These are phyloP conservation scores for Crossoptilon crossoptilon DNA, from an alignment of 2,797 vertebrate species.

Conservation along the genomic window DNA sequence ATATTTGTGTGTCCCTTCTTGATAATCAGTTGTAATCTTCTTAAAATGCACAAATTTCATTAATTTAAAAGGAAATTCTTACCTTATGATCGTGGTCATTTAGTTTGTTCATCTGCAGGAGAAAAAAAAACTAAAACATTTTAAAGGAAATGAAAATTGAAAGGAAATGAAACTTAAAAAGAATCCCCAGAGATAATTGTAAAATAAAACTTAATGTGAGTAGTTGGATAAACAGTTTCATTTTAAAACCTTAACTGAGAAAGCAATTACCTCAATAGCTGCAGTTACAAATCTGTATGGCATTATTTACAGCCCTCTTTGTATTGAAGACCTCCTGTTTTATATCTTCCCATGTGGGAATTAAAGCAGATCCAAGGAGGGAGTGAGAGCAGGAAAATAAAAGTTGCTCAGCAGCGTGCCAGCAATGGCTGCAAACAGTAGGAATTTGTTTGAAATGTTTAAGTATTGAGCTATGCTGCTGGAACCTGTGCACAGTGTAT, in stretches of 20 bases:
- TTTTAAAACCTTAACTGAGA: constrained; percentile 4
- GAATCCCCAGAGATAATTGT: not conserved
- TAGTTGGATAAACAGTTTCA: constrained; percentile 23
- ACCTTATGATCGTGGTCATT: accelerated
- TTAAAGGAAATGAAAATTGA: not conserved
- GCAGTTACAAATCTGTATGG: constrained; percentile 14
- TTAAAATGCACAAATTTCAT: not conserved
- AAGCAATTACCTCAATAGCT: constrained; percentile 26
- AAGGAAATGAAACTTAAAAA: not conserved
- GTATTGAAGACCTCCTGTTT: constrained; percentile 52
- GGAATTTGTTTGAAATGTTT: constrained; percentile 52
- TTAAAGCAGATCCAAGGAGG: constrained; percentile 30
- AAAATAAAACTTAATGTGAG: constrained; percentile 21
- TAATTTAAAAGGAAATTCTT: not conserved
- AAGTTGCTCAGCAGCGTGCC: not conserved
- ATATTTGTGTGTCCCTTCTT: not conserved
- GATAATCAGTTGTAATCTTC: accelerated
- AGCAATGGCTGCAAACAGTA: constrained; percentile 32
- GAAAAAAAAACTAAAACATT: not conserved
- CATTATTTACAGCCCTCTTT: not conserved
- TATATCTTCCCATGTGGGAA: constrained; percentile 35
- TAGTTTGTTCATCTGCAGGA: not conserved
- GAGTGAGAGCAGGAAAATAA: not conserved
- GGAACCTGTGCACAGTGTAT: constrained; percentile 5
- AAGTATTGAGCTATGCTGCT: constrained; percentile 43